These are phyloP conservation scores for Brachionus rotundiformis DNA, from an alignment of 1,140 invertebrate species.

Conservation along the genomic window DNA sequence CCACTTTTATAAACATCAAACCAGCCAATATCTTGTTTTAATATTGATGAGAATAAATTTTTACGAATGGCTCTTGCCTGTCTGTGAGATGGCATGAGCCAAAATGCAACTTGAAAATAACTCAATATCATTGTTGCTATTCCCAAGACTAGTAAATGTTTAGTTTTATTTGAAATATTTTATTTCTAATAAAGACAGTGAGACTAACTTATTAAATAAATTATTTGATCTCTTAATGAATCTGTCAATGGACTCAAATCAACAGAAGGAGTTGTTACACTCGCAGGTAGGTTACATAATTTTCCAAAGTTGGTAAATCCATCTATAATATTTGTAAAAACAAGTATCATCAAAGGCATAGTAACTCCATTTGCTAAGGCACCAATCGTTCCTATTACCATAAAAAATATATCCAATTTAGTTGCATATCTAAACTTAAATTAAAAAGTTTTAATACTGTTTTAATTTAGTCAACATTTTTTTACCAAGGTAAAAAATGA, in stretches of 20 bases:
- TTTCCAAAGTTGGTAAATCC: conserved; percentile 25
- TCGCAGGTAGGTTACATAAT: not conserved
- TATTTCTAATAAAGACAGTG: too few relatives aligned
- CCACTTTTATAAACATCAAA: conserved; percentile 82
- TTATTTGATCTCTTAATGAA: conserved; percentile 3
- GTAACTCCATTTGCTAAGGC: conserved; percentile 57
- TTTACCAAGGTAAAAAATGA: conserved; percentile 28
- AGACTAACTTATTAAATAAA: conserved; percentile 32
- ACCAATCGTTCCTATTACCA: conserved; percentile 58
- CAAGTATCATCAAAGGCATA: conserved; percentile 62
- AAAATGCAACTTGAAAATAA: conserved; percentile 56
- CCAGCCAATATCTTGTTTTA: conserved; percentile 87
- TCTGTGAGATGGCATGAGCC: conserved; percentile 58
- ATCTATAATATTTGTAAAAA: conserved; percentile 59
- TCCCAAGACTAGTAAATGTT: not conserved
- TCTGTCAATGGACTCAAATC: not conserved
- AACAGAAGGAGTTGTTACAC: not conserved
- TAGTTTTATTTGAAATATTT: too few relatives aligned
- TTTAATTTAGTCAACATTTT: not conserved
- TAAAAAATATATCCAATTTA: conserved; percentile 57
- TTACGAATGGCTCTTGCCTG: conserved; percentile 58
- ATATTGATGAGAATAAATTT: conserved; percentile 70
- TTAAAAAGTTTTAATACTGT: too few relatives aligned
- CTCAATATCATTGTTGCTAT: conserved; percentile 52
- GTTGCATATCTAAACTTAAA: conserved; percentile 62